Conservation (phyloP, 2,797 vertebrate genomes). For the Semaprochilodus insignis region DNA sequence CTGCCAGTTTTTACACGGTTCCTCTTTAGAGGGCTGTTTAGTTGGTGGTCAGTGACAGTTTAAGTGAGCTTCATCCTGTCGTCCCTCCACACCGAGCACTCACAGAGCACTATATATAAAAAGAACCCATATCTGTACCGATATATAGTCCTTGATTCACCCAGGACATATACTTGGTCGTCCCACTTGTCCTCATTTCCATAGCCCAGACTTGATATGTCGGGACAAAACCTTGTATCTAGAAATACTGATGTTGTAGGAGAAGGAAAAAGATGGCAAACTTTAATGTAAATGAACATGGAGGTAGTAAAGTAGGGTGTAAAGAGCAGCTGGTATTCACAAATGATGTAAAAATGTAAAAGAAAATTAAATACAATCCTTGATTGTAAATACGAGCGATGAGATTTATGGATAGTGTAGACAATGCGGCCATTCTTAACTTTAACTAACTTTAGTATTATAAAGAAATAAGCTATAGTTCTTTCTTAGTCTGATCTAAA, state of each 20-base stretch:
- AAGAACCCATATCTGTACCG: neutral
- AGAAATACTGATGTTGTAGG: neutral
- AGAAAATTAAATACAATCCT: too few species aligned
- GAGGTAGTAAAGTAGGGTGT: too few species aligned
- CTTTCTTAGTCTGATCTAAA: too few species aligned
- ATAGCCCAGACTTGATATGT: neutral
- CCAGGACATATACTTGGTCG: neutral
- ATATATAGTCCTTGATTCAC: neutral
- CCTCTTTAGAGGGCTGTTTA: slow-evolving; percentile 46
- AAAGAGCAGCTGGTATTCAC: neutral
- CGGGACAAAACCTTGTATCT: neutral
- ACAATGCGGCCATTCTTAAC: too few species aligned
- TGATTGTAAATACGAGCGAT: too few species aligned
- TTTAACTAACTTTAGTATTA: too few species aligned
- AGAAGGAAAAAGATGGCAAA: neutral
- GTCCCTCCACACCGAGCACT: slow-evolving; percentile 30
- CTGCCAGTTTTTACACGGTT: slow-evolving; percentile 41
- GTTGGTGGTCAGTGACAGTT: slow-evolving; percentile 49
- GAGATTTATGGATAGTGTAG: too few species aligned
- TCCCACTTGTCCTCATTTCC: neutral
- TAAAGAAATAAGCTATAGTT: neutral
- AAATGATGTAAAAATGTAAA: too few species aligned
- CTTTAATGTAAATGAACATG: neutral
- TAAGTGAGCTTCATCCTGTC: slow-evolving; percentile 49
- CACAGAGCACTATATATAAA: slow-evolving; percentile 10